Percentiles rank a stretch among this genome's conserved stretches.
These are phyloP conservation scores for Cavia porcellus DNA, from an alignment of 2,113 vertebrate genomes.

Conservation along the genomic window DNA sequence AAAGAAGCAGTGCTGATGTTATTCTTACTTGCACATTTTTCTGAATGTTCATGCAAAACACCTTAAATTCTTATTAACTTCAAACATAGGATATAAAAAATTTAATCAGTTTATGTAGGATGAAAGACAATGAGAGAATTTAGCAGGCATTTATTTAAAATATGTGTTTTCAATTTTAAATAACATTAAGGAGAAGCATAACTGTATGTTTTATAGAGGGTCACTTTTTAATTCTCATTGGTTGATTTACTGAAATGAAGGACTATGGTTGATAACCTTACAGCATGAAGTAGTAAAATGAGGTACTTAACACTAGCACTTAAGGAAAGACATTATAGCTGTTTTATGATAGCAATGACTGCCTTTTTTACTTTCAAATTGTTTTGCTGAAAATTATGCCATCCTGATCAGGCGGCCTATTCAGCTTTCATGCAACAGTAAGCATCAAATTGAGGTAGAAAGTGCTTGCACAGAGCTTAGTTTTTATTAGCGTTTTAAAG, in stretches of 20 bases:
- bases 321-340: conserved; percentile 56
- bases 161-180: background rate
- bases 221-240: conserved; percentile 61
- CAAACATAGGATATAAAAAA: conserved; percentile 15
- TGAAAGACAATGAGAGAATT: conserved; percentile 30
- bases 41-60: conserved; percentile 40
- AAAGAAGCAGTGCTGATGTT: conserved; percentile 40
- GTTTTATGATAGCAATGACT: conserved; percentile 59
- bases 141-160: conserved; percentile 39
- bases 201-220: conserved; percentile 6
- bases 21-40: background rate
- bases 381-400: conserved; percentile 64
- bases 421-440: conserved; percentile 56
- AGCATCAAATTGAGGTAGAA: conserved; percentile 40
- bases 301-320: conserved; percentile 65
- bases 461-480: conserved; percentile 31
- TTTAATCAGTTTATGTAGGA: background rate
- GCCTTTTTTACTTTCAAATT: conserved; percentile 58
- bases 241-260: conserved; percentile 78
- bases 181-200: background rate
- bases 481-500: conserved; percentile 71
- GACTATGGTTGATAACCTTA: conserved; percentile 65
- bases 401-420: conserved; percentile 1
- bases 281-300: conserved; percentile 63
- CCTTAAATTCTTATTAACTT: background rate